Base-by-base conservation (phyloP, 2,888 invertebrate genomes). In the Tyria jacobaeae region DNA sequence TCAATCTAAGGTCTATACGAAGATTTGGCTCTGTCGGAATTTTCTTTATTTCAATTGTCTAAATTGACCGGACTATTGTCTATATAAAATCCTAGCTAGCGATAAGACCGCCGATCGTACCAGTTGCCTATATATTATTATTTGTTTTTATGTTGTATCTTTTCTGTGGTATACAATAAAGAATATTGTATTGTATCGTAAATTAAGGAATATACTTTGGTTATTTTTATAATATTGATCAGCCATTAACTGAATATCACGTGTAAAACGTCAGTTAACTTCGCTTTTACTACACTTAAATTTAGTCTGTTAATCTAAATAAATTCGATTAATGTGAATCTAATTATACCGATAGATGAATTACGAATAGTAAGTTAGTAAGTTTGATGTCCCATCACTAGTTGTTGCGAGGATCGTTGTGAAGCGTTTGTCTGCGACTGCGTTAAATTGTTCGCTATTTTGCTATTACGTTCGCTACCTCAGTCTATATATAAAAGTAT, bases 351-450 rank as follows among this genome's bases (percentile, higher is more conserved):
- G n/a, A n/a, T n/a, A n/a, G n/a, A n/a, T n/a, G n/a, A n/a, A n/a
- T n/a, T n/a, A 0, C 48, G 24, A 49, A 25, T 48, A 47, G 7
- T 21, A 2, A n/a, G 17, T 14, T 31, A 5, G 12, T 6, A 15
- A 7, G 48, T 2, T 31, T 53, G 48, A 31, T 34, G 50, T 21
- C 17, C 41, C 80, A 78, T 78, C 85, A 82, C 85, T 86, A 86
- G 82, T 71, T 82, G 78, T 82, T 82, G 75, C 82, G 80, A 80
- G 77, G 79, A 85, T 88, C 81, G 81, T 81, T 81, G 76, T 62
- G 76, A 79, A 85, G 78, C 80, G 79, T 81, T 82, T 80, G 76
- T 82, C 82, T 89, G 87, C 85, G 83, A 87, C 86, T 89, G 85
- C 89, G 80, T 85, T 80, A 67, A 76, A 82, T 77, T 76, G 75